A percentile compares a stretch with the other conserved stretches of the same genome.
These are phyloP conservation scores for Catharus fuscescens DNA, from an alignment of 2,113 vertebrate genomes.

Conservation along the genomic window DNA sequence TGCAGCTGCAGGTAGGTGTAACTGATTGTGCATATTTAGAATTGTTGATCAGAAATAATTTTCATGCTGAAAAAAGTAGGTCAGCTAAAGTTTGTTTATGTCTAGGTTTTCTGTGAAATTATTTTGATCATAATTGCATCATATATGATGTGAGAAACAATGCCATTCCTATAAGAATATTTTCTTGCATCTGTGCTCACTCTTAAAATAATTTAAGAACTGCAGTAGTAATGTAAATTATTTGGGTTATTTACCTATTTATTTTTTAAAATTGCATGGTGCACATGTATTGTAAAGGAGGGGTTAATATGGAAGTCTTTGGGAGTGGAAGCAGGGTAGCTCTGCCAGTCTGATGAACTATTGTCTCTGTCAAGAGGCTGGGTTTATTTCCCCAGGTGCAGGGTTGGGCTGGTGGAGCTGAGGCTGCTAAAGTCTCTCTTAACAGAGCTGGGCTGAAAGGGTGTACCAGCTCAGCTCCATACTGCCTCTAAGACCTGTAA, in stretches of 20 bases:
- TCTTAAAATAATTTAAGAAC: neutral
- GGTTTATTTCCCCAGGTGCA: neutral
- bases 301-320: neutral
- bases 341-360: neutral
- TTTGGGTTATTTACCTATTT: neutral
- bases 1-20: slow-evolving; percentile 69
- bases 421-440: neutral
- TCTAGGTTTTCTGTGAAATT: neutral
- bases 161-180: neutral
- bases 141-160: neutral
- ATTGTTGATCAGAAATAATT: neutral
- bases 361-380: neutral
- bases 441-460: neutral
- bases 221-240: neutral
- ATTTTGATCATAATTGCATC: neutral
- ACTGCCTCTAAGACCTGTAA: neutral
- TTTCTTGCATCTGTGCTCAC: neutral
- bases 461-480: neutral
- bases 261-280: neutral
- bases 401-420: neutral
- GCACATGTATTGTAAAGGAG: neutral
- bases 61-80: neutral
- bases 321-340: neutral
- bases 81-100: neutral
- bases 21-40: neutral